Base-by-base conservation (phyloP, 2,797 vertebrate genomes). In the Alectoris magna region DNA sequence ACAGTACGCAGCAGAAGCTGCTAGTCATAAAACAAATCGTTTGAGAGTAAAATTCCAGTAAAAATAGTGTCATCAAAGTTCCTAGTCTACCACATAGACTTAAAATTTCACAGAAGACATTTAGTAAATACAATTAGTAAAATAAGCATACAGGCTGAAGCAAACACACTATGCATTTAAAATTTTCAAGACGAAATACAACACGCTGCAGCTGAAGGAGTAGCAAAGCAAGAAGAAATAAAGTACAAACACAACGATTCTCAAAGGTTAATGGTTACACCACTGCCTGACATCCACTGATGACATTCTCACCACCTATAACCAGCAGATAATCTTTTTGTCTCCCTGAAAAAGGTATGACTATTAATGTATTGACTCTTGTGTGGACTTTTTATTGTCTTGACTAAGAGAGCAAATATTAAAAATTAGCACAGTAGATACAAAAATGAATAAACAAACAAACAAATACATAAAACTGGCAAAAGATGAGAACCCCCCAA, bases 151-250 rank as follows among this genome's bases (percentile, higher is more conserved):
- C 11, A 38, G 46, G 58, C 21, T 2, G 7, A 41, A 81, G 70
- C 68, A 91, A 91, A 73, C 56, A 69, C 44, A 73, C 7, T 27
- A 49, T 1, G 13, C 12, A 48, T 89, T 94, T 91, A 72, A 64
- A 86, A 92, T 93, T 93, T 88, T 73, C 48, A 75, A 59, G 51
- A 73, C 12, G 38, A 69, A 93, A 85, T 13, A 19, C 53, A 69
- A 68, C 36, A 64, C 1, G 2, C 41, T 38, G 17, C 49, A 84
- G 41, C 34, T 84, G 29, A 82, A 89, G 36, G 60, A 91, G 14
- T 8, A 87, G 81, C 62, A 92, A 95, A 93, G 63, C 48, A 88
- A 78, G 92, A 95, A 91, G 74, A 75, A 86, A 75, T 59, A n/a
- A 91, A 85, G 77, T 88, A 84, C 46, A 90, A 95, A 82, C 22